These are phyloP conservation scores for Pseudochaenichthys georgianus DNA, from an alignment of 2,797 vertebrate genomes.

Conservation along the genomic window DNA sequence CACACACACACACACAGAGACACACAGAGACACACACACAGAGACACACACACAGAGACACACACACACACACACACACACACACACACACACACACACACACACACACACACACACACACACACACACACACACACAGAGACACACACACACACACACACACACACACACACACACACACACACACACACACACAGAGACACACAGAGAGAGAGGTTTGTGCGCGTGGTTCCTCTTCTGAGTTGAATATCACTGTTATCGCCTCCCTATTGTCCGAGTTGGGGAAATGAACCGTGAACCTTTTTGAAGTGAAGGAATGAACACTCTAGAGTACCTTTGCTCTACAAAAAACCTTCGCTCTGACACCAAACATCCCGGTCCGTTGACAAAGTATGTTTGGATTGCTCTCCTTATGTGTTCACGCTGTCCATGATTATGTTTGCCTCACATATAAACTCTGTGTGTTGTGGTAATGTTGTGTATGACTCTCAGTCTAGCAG, in stretches of 20 bases:
- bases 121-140: too few species aligned
- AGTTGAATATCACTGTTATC: slow-evolving; percentile 59
- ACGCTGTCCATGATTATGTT: slow-evolving; percentile 2
- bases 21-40: too few species aligned
- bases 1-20: neutral
- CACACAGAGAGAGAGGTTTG: too few species aligned
- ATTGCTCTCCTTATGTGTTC: neutral
- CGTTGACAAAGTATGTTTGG: neutral
- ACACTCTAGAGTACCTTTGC: slow-evolving; percentile 27
- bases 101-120: too few species aligned
- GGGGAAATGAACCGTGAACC: slow-evolving; percentile 43
- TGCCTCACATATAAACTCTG: slow-evolving; percentile 2
- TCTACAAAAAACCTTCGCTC: slow-evolving; percentile 7
- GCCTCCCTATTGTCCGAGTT: slow-evolving; percentile 65
- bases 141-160: neutral
- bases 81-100: too few species aligned
- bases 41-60: neutral
- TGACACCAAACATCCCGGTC: neutral
- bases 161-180: too few species aligned
- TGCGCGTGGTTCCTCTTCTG: slow-evolving; percentile 41
- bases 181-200: too few species aligned
- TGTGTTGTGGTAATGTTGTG: slow-evolving; percentile 11
- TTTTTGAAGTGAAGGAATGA: slow-evolving; percentile 48
- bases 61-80: neutral
- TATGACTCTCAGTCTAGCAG: neutral